Conservation (phyloP, 1,140 invertebrate genomes). For the Leptestheria dahalacensis region DNA sequence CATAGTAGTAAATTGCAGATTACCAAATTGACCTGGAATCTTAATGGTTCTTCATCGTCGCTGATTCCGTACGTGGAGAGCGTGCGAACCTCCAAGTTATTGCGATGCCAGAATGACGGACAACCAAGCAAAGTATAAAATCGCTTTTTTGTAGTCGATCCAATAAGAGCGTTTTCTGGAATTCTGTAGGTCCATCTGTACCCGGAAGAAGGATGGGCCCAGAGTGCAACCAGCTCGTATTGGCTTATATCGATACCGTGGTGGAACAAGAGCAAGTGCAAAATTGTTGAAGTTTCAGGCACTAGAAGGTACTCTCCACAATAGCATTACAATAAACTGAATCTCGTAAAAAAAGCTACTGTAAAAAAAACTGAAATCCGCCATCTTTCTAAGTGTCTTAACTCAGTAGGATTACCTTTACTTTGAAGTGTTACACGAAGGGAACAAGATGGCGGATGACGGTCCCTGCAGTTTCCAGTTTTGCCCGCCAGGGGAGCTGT, state of each 20-base stretch:
- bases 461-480: too few relatives aligned
- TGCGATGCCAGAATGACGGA: too few relatives aligned
- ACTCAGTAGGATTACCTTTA: background rate
- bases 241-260: slow-evolving; percentile 70
- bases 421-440: background rate
- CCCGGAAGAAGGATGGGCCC: slow-evolving; percentile 71
- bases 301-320: slow-evolving; percentile 44
- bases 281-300: slow-evolving; percentile 65
- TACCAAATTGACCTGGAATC: too few relatives aligned
- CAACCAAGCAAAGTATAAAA: too few relatives aligned
- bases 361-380: background rate
- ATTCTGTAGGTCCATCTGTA: slow-evolving; percentile 52
- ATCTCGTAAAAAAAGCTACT: background rate
- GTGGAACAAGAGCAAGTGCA: slow-evolving; percentile 65
- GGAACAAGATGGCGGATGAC: background rate
- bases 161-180: too few relatives aligned
- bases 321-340: background rate
- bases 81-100: too few relatives aligned
- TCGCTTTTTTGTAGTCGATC: too few relatives aligned
- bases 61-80: too few relatives aligned
- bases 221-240: slow-evolving; percentile 63
- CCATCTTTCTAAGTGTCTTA: background rate
- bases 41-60: too few relatives aligned
- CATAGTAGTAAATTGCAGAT: too few relatives aligned
- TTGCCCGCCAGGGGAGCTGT: too few relatives aligned